Evolutionary conservation across 2,888 invertebrate species (phyloP).

Genomic region (Thyatira batis): DNA sequence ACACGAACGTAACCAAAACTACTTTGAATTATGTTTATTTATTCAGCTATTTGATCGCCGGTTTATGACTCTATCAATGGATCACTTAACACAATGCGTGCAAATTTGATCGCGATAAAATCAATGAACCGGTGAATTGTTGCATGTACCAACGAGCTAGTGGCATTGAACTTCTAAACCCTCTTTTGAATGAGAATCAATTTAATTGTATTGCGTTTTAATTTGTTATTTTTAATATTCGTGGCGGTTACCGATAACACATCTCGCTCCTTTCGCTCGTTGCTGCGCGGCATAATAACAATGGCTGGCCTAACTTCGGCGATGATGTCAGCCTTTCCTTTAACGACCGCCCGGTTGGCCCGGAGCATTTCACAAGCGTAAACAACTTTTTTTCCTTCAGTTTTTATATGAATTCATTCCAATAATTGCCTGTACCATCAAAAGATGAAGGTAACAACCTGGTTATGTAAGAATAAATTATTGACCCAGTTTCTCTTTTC

Average conservation of each 20-base stretch:
- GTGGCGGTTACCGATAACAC: slow-evolving; percentile 58
- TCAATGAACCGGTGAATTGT: slow-evolving; percentile 57
- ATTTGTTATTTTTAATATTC: slow-evolving; percentile 63
- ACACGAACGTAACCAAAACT: slow-evolving; percentile 23
- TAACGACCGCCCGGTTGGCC: slow-evolving; percentile 59
- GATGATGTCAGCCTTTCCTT: slow-evolving; percentile 78
- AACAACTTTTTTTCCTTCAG: slow-evolving; percentile 41
- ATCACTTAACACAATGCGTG: slow-evolving; percentile 64
- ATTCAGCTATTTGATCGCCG: slow-evolving; percentile 29
- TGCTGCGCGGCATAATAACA: slow-evolving; percentile 63
- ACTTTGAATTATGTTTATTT: slow-evolving; percentile 20
- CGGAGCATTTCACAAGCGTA: slow-evolving; percentile 62
- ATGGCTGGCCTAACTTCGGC: slow-evolving; percentile 64
- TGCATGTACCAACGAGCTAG: slow-evolving; percentile 56
- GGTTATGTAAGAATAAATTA: slow-evolving; percentile 32
- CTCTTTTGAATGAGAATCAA: slow-evolving; percentile 40
- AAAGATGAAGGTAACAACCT: slow-evolving; percentile 25
- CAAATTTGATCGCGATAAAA: slow-evolving; percentile 62
- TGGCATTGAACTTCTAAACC: slow-evolving; percentile 72
- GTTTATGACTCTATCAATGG: slow-evolving; percentile 45
- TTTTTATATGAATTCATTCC: slow-evolving; percentile 40
- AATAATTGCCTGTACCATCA: slow-evolving; percentile 35
- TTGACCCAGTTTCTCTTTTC: slow-evolving; percentile 32
- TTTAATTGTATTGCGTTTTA: slow-evolving; percentile 45
- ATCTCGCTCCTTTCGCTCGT: slow-evolving; percentile 64